Evolutionary conservation across 2,797 vertebrate species (phyloP).

Genomic region (Melanotaenia trifasciata): DNA sequence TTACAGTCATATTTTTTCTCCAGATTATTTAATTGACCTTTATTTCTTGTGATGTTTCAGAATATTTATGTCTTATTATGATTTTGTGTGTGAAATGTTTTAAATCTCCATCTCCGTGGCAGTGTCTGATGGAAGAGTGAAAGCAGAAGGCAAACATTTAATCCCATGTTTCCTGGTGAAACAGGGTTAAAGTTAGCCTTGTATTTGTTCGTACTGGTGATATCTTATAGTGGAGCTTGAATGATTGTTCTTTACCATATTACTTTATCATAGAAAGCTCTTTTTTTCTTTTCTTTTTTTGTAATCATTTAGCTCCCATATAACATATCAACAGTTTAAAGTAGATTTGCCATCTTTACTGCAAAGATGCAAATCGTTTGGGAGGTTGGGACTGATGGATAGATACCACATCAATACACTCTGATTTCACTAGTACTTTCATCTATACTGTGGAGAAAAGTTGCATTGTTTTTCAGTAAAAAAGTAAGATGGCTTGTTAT

Average conservation of each 20-base stretch:
- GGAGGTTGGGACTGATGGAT: constrained; percentile 42
- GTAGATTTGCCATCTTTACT: constrained; percentile 66
- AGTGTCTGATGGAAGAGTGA: constrained; percentile 85
- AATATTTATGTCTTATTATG: constrained; percentile 14
- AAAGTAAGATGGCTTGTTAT: constrained; percentile 70
- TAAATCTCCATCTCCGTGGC: constrained; percentile 43
- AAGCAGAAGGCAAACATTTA: constrained; percentile 82
- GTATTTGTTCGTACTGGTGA: constrained; percentile 64
- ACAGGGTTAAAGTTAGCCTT: constrained; percentile 79
- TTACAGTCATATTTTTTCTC: not conserved
- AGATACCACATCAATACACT: constrained; percentile 61
- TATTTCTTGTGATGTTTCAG: constrained; percentile 8
- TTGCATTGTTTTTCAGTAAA: constrained; percentile 43
- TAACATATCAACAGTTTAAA: constrained; percentile 66
- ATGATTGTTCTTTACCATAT: constrained; percentile 34
- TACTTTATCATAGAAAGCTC: not conserved
- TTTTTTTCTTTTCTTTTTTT: not conserved
- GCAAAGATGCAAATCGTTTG: constrained; percentile 71
- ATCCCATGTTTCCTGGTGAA: constrained; percentile 82
- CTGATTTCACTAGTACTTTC: constrained; percentile 83
- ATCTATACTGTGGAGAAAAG: constrained; percentile 78
- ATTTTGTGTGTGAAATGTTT: constrained; percentile 26
- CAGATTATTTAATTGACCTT: not conserved
- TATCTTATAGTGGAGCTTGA: constrained; percentile 75
- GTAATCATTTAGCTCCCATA: constrained; percentile 65